These are phyloP conservation scores for Cotesia vestalis DNA, from an alignment of 1,140 invertebrate species.

Conservation along the genomic window DNA sequence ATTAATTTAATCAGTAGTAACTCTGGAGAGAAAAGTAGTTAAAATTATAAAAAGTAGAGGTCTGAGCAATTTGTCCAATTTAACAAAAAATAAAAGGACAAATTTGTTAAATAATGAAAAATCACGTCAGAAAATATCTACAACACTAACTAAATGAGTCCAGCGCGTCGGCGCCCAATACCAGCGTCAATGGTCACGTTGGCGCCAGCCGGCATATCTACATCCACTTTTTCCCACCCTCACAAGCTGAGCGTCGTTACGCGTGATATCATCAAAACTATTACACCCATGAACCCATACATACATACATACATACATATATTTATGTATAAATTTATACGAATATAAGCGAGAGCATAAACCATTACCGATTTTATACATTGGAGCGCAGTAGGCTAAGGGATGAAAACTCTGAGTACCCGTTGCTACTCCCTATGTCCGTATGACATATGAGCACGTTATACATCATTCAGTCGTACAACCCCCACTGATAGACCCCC, in stretches of 20 bases:
- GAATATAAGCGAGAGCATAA: background rate
- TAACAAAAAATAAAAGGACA: background rate
- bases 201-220: conserved; percentile 39
- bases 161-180: conserved; percentile 35
- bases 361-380: background rate
- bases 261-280: conserved; percentile 27
- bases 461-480: no score
- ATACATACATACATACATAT: conserved; percentile 6
- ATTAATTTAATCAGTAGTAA: no score
- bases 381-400: no score
- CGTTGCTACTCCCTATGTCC: no score
- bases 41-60: background rate
- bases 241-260: background rate
- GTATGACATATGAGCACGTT: no score
- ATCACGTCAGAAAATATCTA: conserved; percentile 27
- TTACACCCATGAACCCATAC: background rate
- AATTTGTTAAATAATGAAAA: conserved; percentile 14
- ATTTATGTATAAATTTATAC: background rate
- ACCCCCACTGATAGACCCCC: no score
- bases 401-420: no score
- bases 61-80: background rate
- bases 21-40: background rate
- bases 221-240: conserved; percentile 26
- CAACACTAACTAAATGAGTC: background rate
- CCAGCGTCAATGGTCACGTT: conserved; percentile 42